Base-by-base conservation (phyloP, 2,888 invertebrate species). In the Papilio demoleus region DNA sequence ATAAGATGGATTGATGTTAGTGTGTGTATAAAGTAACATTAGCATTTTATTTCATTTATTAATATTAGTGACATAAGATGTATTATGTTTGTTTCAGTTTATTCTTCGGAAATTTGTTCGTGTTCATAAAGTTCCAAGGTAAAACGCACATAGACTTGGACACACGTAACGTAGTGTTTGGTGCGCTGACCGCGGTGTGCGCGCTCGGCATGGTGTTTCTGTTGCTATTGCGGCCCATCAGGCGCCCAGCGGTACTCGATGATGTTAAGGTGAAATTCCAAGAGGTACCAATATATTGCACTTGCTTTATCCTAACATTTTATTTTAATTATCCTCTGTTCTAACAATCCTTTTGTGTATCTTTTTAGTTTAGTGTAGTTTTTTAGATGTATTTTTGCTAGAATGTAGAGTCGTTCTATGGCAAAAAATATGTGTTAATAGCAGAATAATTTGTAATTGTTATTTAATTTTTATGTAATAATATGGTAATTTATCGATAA, bases 71-170 rank as follows among this genome's bases (percentile, higher is more conserved):
- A n/a, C n/a, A n/a, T n/a, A n/a, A n/a, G n/a, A n/a, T n/a, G n/a
- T n/a, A n/a, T n/a, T n/a, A n/a, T n/a, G n/a, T n/a, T 64, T 24
- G 59, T 94, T 94, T 74, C 92, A 99, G 99, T 82, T 95, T 99
- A 93, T 96, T 99, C 87, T 95, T 97, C 83, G 99, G 99, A 66
- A 99, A 99, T 84, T 92, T 98, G 36, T 99, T 99, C 91, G 98
- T 99, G 27, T 99, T 95, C 89, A 96, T 97, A 84, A 95, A 96
- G 84, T 98, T 99, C 90, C 95, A 95, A 93, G 97, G 96, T 63
- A 94, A 96, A 82, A 93, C 93, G 0, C 93, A 94, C 65, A 97
- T 98, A 47, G 95, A 96, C 73, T 81, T 90, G 61, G 91, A 92
- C 11, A 97, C 96, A 0, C 93, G 98, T 24, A 94, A 94, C 60